Evolutionary conservation across 92 coral and sea anemone species (phyloP), one percentile per base, ranked within the genome.

Genomic region (Nematostella vectensis): DNA sequence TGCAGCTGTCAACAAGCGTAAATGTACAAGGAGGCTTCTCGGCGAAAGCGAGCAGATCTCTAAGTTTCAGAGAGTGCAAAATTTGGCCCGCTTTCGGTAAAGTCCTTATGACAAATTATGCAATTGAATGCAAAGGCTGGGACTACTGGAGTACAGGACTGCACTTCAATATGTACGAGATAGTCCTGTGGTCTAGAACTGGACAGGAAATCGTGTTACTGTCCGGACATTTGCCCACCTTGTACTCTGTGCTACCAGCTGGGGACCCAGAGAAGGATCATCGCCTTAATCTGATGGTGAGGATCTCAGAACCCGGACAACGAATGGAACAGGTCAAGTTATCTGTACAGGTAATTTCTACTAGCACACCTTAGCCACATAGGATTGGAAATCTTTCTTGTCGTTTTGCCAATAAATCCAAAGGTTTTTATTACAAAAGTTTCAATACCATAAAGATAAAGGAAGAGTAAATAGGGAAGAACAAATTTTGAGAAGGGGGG

Each of bases 71-170:
- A 16, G 20, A 33, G 11, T 64, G 70, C 28, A 13, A 31, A 0
- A 24, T 64, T 33, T 21, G 39, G 16, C 70, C 70, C 15, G 8
- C 26, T 6, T 3, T 47, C 39, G 70, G 70, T 9, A 33, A 27
- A 27, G 70, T 50, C 2, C 61, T 64, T 24, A 31, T 16, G 15
- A 64, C 70, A 1, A 16, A 3, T 10, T 64, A 22, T 50, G 23
- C 40, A 13, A 40, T 64, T 13, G 19, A 29, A 11, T 64, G 70
- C 42, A 11, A 22, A n/a, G 70, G 70, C 1, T 64, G 70, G 70
- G 48, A 22, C 36, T n/a, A n/a, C n/a, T n/a, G n/a, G n/a, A n/a
- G n/a, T n/a, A n/a, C n/a, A n/a, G n/a, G n/a, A n/a, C n/a, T n/a
- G n/a, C 59, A 64, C 40, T 6, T 15, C 15, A 15, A 6, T 6